Percentiles rank a stretch among this genome's conserved stretches.
Conservation (phyloP, 2,113 vertebrate genomes). For the Crypturellus undulatus region DNA sequence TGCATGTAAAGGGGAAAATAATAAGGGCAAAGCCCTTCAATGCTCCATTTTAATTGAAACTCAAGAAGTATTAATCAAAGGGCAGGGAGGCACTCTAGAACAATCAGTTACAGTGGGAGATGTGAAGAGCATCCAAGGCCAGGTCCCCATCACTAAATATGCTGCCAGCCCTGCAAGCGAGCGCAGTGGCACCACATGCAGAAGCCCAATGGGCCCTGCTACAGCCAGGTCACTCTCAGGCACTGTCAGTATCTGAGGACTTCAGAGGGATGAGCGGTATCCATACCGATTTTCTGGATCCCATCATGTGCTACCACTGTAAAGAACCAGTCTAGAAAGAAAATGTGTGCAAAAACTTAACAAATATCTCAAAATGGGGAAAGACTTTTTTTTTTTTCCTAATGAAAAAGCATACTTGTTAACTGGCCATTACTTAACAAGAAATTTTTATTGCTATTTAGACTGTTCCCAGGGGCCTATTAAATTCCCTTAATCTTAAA, state of each 20-base stretch:
- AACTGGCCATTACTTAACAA: conserved; percentile 28
- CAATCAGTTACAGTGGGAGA: conserved; percentile 5
- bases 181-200: fast-evolving
- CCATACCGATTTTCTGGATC: background rate
- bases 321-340: background rate
- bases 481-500: conserved; percentile 40
- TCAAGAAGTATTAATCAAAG: conserved; percentile 49
- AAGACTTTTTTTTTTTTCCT: background rate
- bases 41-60: conserved; percentile 52
- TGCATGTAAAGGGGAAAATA: background rate
- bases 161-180: fast-evolving
- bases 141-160: background rate
- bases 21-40: conserved; percentile 54
- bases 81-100: conserved; percentile 2
- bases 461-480: conserved; percentile 15
- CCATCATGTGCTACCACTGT: background rate
- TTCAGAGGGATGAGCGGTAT: conserved; percentile 30
- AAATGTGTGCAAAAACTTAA: background rate
- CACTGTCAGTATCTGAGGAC: background rate
- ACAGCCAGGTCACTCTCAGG: background rate
- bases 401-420: conserved; percentile 3
- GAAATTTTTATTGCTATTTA: conserved; percentile 42
- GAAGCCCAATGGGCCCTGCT: background rate
- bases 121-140: background rate
- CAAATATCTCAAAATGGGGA: background rate